A percentile compares a stretch with the other conserved stretches of the same genome.
phyloP scores from a whole-genome alignment of 2,797 vertebrate species.

The Labroides dimidiatus region DNA sequence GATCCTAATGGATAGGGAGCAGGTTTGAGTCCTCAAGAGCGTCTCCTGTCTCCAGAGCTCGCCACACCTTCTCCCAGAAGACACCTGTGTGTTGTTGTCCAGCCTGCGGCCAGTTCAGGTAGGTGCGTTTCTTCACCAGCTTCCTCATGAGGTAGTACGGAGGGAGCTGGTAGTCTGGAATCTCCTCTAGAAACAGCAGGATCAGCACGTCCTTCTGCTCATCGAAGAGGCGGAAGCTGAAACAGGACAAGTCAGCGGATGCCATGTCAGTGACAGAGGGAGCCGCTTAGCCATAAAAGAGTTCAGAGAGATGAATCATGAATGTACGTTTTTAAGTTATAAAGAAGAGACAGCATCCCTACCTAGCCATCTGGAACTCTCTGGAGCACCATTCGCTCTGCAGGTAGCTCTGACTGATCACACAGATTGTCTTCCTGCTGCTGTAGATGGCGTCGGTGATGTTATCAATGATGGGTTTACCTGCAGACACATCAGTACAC shows the following conservation, averaged over 20 bases:
- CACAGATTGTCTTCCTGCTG: slow-evolving; percentile 80
- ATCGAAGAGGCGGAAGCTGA: slow-evolving; percentile 56
- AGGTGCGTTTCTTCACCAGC: slow-evolving; percentile 57
- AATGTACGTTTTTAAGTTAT: too few species aligned
- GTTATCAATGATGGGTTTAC: slow-evolving; percentile 77
- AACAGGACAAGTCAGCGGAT: neutral
- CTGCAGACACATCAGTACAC: slow-evolving; percentile 35
- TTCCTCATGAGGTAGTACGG: slow-evolving; percentile 58
- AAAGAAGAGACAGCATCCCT: neutral
- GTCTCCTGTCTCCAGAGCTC: slow-evolving; percentile 24
- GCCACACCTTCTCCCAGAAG: slow-evolving; percentile 50
- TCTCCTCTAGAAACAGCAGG: slow-evolving; percentile 63
- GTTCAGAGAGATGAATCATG: too few species aligned
- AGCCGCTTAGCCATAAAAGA: too few species aligned
- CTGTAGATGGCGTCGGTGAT: slow-evolving; percentile 78
- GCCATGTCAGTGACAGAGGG: too few species aligned
- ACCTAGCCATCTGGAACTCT: slow-evolving; percentile 79
- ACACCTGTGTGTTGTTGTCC: slow-evolving; percentile 1
- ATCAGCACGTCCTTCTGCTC: slow-evolving; percentile 65
- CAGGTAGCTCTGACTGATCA: slow-evolving; percentile 73
- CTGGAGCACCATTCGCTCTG: slow-evolving; percentile 78
- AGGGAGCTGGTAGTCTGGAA: slow-evolving; percentile 43
- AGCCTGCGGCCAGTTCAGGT: slow-evolving; percentile 57
- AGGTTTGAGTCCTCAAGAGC: neutral
- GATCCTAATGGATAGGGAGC: neutral